phyloP scores from a whole-genome alignment of 2,888 invertebrate species.

The Lapara coniferarum region DNA sequence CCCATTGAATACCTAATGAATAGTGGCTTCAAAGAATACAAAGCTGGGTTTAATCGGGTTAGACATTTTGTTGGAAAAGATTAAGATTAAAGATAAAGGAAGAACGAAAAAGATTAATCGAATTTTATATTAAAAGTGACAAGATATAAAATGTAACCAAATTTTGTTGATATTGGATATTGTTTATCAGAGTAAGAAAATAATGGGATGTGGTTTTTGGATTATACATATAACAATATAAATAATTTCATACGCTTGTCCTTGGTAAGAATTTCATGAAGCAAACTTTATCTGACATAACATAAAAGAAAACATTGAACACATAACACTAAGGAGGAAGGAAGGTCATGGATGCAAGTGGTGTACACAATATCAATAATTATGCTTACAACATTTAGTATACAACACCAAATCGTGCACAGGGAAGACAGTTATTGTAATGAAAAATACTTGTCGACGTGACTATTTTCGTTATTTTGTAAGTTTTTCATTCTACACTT shows the following conservation, averaged over 20 bases:
- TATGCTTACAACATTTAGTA: conserved; percentile 76
- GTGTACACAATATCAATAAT: conserved; percentile 63
- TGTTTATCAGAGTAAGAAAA: neutral
- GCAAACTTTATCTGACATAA: conserved; percentile 35
- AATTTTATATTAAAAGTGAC: neutral
- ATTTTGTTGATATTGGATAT: neutral
- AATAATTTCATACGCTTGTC: neutral
- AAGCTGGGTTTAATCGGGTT: conserved; percentile 38
- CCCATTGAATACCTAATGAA: conserved; percentile 45
- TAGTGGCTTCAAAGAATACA: conserved; percentile 51
- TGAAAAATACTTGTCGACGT: conserved; percentile 47
- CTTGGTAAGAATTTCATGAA: neutral
- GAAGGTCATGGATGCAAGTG: conserved; percentile 75
- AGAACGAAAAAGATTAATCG: conserved; percentile 5
- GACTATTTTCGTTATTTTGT: conserved; percentile 39
- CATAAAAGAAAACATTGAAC: conserved; percentile 43
- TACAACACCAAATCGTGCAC: conserved; percentile 80
- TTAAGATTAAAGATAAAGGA: neutral
- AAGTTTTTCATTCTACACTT: conserved; percentile 43
- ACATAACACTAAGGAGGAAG: conserved; percentile 46
- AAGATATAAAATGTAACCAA: neutral
- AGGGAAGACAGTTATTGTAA: conserved; percentile 63
- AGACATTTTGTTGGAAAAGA: conserved; percentile 1
- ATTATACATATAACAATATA: too few relatives aligned
- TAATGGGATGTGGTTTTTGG: neutral